Conservation (phyloP, 2,797 vertebrate genomes). For the Falco columbarius region DNA sequence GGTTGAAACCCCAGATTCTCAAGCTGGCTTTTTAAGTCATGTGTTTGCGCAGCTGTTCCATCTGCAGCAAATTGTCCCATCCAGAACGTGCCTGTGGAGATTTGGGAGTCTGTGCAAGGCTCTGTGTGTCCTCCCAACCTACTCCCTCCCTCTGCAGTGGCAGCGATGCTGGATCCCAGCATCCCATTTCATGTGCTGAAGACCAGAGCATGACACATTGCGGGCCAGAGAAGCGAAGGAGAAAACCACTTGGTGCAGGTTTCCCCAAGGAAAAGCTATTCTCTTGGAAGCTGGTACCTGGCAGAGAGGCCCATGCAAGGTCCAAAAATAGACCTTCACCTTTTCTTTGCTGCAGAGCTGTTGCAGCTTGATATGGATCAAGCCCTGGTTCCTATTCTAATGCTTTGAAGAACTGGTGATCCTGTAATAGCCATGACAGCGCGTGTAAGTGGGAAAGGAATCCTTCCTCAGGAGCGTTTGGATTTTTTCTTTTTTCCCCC, state of each 20-base stretch:
- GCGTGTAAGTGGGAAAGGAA: background rate
- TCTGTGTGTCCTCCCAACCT: fast-evolving
- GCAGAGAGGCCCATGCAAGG: background rate
- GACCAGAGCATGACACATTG: background rate
- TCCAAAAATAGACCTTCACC: background rate
- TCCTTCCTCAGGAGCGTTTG: background rate
- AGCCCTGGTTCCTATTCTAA: background rate
- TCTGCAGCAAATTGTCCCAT: background rate
- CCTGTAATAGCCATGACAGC: background rate
- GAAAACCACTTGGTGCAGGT: background rate
- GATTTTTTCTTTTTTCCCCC: background rate
- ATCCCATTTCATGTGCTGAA: background rate
- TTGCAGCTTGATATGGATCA: background rate
- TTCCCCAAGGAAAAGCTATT: background rate
- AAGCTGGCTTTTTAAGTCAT: background rate
- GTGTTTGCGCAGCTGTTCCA: fast-evolving
- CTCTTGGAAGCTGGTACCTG: background rate
- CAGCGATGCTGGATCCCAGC: background rate
- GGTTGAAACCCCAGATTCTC: fast-evolving
- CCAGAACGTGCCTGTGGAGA: background rate
- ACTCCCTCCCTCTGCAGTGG: background rate
- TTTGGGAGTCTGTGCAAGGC: background rate
- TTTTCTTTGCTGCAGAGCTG: background rate
- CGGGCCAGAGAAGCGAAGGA: background rate
- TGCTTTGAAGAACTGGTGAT: background rate